Conservation (phyloP, 2,113 vertebrate species). For the Aythya baeri region DNA sequence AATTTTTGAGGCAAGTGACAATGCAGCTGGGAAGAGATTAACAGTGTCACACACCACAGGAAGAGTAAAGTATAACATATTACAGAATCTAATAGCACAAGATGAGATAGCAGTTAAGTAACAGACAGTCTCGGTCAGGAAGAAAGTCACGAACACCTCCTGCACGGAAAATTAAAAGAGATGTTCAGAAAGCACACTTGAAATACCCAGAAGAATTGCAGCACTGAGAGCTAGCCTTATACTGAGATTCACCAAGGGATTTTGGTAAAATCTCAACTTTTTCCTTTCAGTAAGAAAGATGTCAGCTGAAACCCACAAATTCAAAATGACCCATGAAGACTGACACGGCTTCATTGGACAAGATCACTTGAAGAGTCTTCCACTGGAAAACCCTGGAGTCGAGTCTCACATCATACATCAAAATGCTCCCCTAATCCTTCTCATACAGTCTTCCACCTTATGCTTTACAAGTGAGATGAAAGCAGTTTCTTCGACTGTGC, state of each 20-base stretch:
- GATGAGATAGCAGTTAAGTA: not conserved
- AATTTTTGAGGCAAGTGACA: not conserved
- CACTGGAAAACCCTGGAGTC: not conserved
- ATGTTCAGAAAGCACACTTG: not conserved
- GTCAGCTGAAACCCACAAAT: not conserved
- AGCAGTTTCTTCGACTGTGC: not conserved
- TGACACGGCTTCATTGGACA: not conserved
- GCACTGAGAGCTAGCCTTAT: not conserved
- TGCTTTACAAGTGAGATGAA: not conserved
- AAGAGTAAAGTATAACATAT: not conserved
- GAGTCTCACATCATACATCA: not conserved
- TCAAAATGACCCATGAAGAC: not conserved
- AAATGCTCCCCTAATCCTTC: not conserved
- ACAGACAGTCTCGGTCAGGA: not conserved
- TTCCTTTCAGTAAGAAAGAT: not conserved
- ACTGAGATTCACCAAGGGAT: not conserved
- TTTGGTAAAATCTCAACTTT: not conserved
- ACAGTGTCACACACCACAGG: not conserved
- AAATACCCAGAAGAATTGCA: not conserved
- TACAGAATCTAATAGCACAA: not conserved
- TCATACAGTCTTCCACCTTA: not conserved
- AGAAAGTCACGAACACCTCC: not conserved
- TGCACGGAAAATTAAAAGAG: not conserved
- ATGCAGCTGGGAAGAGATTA: not conserved
- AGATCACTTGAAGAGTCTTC: not conserved